These are phyloP conservation scores for Tetraneura akinire DNA, from an alignment of 1,140 invertebrate genomes.

Conservation along the genomic window DNA sequence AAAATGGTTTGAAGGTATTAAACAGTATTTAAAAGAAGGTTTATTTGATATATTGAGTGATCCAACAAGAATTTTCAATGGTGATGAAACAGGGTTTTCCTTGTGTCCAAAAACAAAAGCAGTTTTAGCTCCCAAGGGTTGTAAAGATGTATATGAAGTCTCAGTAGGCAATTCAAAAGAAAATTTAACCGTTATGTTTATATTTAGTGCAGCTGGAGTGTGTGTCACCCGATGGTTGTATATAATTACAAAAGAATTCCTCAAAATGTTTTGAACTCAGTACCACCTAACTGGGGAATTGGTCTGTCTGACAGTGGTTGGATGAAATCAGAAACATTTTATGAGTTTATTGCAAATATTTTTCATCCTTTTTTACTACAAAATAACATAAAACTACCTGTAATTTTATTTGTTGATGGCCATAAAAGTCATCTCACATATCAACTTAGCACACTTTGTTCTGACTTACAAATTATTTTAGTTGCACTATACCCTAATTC, in stretches of 20 bases:
- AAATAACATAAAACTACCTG: neutral
- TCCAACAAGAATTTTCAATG: slow-evolving; percentile 52
- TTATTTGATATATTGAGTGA: neutral
- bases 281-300: slow-evolving; percentile 57
- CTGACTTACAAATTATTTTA: neutral
- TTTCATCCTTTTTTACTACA: slow-evolving; percentile 56
- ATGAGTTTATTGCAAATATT: slow-evolving; percentile 58
- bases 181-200: slow-evolving; percentile 57
- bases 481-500: neutral
- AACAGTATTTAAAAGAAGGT: neutral
- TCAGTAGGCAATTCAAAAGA: slow-evolving; percentile 58
- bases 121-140: slow-evolving; percentile 56
- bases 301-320: slow-evolving; percentile 58
- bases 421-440: slow-evolving; percentile 13
- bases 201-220: slow-evolving; percentile 57
- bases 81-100: slow-evolving; percentile 59
- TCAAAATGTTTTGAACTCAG: slow-evolving; percentile 54
- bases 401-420: neutral
- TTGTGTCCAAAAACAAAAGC: slow-evolving; percentile 55
- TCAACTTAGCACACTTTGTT: neutral
- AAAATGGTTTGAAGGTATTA: neutral
- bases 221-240: slow-evolving; percentile 57
- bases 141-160: slow-evolving; percentile 56
- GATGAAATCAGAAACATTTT: slow-evolving; percentile 59
- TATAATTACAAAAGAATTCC: slow-evolving; percentile 57